A percentile compares a stretch with the other conserved stretches of the same genome.
Evolutionary conservation across 2,888 invertebrate genomes (phyloP).

Genomic region (Papilio elwesi): DNA sequence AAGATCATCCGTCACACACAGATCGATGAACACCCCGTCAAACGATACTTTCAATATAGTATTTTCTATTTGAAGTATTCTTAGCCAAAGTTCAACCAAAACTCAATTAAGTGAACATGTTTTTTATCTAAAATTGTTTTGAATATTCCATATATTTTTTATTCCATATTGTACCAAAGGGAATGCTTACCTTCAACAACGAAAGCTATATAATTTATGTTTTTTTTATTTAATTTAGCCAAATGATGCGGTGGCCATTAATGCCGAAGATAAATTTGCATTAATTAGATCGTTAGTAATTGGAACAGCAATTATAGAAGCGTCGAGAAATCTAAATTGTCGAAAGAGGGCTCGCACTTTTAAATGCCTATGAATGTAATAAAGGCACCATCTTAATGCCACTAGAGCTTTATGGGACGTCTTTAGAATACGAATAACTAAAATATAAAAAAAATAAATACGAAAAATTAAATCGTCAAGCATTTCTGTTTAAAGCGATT

Average conservation of each 20-base stretch:
- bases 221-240: constrained; percentile 20
- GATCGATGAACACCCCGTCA: too few relatives aligned
- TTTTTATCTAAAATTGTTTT: neutral
- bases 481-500: neutral
- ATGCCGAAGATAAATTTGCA: constrained; percentile 30
- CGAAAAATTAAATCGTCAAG: constrained; percentile 14
- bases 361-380: constrained; percentile 34
- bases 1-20: too few relatives aligned
- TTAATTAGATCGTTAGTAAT: constrained; percentile 35
- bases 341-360: constrained; percentile 20
- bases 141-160: too few relatives aligned
- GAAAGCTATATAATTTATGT: constrained; percentile 11
- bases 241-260: constrained; percentile 12
- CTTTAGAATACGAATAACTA: constrained; percentile 28
- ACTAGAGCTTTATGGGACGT: constrained; percentile 22
- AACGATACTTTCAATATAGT: too few relatives aligned
- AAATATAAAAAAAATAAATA: too few relatives aligned
- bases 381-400: constrained; percentile 23
- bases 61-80: too few relatives aligned
- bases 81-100: too few relatives aligned
- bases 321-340: constrained; percentile 30
- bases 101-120: neutral
- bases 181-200: neutral
- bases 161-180: neutral
- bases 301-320: constrained; percentile 34